Percentiles rank a stretch among this genome's conserved stretches.
Conservation (phyloP, 2,113 vertebrate genomes). For the Otolemur garnettii region DNA sequence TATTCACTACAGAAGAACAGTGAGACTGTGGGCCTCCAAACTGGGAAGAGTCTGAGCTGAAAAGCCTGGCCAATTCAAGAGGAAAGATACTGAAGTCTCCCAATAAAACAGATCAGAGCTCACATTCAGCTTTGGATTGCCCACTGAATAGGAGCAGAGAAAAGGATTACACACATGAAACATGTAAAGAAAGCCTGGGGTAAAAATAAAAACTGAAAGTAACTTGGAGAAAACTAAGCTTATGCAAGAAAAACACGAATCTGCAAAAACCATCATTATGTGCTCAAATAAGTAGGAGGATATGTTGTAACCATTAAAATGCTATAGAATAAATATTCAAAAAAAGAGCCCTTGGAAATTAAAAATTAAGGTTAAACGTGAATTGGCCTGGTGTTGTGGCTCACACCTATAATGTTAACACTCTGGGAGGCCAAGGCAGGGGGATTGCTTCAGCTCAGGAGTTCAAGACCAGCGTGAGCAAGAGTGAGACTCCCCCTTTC, state of each 20-base stretch:
- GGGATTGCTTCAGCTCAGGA: too few species aligned
- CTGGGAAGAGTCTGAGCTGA: neutral
- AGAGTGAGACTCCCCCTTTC: too few species aligned
- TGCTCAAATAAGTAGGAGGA: neutral
- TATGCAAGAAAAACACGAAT: neutral
- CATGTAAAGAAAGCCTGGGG: neutral
- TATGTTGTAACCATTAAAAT: neutral
- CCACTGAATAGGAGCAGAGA: neutral
- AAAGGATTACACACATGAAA: neutral
- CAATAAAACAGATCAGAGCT: neutral
- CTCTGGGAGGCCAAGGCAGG: too few species aligned
- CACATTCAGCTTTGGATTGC: neutral
- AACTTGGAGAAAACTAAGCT: neutral
- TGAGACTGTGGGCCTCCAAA: neutral
- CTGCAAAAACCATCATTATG: neutral
- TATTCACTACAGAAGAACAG: neutral
- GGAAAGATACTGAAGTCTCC: neutral
- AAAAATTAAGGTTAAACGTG: neutral
- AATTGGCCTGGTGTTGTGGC: too few species aligned
- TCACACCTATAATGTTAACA: too few species aligned
- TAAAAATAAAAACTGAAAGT: neutral
- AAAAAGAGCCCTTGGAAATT: neutral
- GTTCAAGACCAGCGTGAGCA: too few species aligned
- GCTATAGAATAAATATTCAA: neutral
- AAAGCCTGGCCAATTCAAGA: neutral